phyloP scores from a whole-genome alignment of 2,888 invertebrate species.

The Calliopum simillimum region DNA sequence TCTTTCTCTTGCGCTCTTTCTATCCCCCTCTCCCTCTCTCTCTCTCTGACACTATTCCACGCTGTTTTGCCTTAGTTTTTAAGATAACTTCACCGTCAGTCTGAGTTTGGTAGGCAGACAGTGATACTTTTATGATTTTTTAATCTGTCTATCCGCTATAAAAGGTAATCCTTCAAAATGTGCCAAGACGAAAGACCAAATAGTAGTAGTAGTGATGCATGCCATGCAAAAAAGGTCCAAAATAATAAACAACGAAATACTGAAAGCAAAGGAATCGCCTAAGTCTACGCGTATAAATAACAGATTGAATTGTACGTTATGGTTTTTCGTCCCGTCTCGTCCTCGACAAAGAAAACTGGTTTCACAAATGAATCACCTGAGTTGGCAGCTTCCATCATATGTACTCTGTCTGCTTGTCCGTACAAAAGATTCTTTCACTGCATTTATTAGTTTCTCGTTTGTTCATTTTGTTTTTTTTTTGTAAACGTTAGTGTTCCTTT shows the following conservation, averaged over 20 bases:
- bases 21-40: no score
- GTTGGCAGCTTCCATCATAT: slow-evolving; percentile 4
- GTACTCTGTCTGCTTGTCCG: neutral
- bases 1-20: slow-evolving; percentile 1
- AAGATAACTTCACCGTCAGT: slow-evolving; percentile 7
- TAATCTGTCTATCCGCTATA: slow-evolving; percentile 33
- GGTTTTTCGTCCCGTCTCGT: no score
- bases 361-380: slow-evolving; percentile 34
- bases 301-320: neutral
- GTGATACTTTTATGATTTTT: slow-evolving; percentile 32
- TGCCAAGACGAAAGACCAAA: neutral
- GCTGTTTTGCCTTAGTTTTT: neutral
- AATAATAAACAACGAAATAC: neutral
- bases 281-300: neutral
- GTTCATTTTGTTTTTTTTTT: neutral
- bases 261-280: slow-evolving; percentile 16
- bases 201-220: neutral
- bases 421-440: slow-evolving; percentile 14
- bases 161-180: slow-evolving; percentile 38
- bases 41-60: no score
- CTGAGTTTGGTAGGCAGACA: slow-evolving; percentile 9
- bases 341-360: slow-evolving; percentile 7
- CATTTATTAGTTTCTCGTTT: slow-evolving; percentile 12
- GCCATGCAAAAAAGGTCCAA: slow-evolving; percentile 12
- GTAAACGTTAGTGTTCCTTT: no score